Base-by-base conservation (phyloP, 2,797 vertebrate genomes). In the Sebastes hubbsi region DNA sequence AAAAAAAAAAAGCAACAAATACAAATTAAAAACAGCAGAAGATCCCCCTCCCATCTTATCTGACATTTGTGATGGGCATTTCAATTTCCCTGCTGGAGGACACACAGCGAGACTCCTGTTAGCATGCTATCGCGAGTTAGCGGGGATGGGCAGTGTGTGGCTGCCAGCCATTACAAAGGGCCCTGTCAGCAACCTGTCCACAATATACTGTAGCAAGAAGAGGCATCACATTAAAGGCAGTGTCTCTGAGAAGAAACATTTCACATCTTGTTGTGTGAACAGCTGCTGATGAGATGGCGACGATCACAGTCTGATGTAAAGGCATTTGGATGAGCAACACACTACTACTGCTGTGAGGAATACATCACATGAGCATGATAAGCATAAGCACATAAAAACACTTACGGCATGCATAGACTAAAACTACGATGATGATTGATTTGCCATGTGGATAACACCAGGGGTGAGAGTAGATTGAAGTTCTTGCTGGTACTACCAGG, bases 131-230 rank as follows among this genome's bases (percentile, higher is more conserved):
- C 22, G 3, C 20, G 56, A n/a, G 56, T 76, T 84, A 61, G 64
- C 6, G 3, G 49, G 71, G 52, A 71, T 29, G 64, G 78, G 38
- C 75, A 74, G 86, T 60, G 34, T 75, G 78, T 30, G 59, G 14
- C 77, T 85, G 80, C 76, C 71, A 78, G 80, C 42, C 46, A 30
- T 81, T 66, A 81, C 75, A 88, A 89, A 89, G 72, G 67, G 52
- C 36, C 60, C 73, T 81, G 84, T 85, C 90, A 88, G 76, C 82
- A 87, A 59, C 72, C 46, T 30, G 64, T 82, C 84, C 22, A 62
- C 49, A 56, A 36, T 61, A 42, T 36, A 72, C 63, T 52, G 75
- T 27, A 60, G 59, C 60, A n/a, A 56, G 69, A 75, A 46, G 71
- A 72, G 54, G 18, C 78, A 22, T 81, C 78, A 72, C 69, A 81